phyloP scores from a whole-genome alignment of 2,113 vertebrate species.

The Catagonus wagneri region DNA sequence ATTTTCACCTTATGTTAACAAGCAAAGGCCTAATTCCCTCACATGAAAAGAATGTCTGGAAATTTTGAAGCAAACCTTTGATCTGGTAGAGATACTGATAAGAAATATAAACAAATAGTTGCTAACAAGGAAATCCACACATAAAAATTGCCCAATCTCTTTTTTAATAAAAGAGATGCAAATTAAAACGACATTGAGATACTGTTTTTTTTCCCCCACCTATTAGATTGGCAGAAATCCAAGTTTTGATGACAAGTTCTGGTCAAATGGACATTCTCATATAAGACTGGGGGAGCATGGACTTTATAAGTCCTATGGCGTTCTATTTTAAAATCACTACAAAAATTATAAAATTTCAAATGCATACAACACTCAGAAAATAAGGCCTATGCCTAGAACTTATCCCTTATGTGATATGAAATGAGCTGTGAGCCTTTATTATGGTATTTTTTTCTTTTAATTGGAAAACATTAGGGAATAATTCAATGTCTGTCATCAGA shows the following conservation, averaged over 20 bases:
- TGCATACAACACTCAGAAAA: neutral
- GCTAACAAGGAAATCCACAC: neutral
- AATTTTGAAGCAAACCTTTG: neutral
- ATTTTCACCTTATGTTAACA: neutral
- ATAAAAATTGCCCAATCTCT: neutral
- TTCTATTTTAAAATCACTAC: neutral
- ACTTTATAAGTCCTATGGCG: neutral
- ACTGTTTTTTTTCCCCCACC: neutral
- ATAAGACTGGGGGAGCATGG: neutral
- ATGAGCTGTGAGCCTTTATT: neutral
- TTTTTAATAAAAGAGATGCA: constrained; percentile 3
- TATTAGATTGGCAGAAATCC: neutral
- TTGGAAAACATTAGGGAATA: neutral
- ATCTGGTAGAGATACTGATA: neutral
- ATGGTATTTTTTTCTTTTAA: neutral
- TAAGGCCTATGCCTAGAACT: neutral
- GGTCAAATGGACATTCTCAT: neutral
- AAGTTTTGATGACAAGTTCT: neutral
- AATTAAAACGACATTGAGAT: neutral
- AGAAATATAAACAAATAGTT: neutral
- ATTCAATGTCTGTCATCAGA: neutral
- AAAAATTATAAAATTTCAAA: neutral
- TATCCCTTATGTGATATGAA: neutral
- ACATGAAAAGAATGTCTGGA: neutral
- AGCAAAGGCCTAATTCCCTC: neutral